Base-by-base conservation (phyloP, 2,888 invertebrate genomes). In the Homarus gammarus region DNA sequence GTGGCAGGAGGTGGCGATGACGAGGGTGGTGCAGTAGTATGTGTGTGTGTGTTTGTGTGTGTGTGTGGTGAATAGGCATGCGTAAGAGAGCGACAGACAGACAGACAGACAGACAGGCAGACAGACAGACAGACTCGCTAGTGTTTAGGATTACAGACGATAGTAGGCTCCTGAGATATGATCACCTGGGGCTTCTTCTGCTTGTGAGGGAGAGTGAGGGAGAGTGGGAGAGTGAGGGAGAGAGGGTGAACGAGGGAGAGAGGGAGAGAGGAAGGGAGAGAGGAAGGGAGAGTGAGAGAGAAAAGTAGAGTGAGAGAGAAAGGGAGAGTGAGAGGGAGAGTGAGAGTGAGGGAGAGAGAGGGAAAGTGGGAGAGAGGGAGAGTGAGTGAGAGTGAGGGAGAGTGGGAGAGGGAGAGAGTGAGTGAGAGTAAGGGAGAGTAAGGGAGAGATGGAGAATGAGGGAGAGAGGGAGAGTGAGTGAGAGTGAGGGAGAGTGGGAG, bases 301-400 rank as follows among this genome's bases (percentile, higher is more conserved):
- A 38, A 72, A 72, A 72, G 72, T 72, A 72, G 72, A 38, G 72
- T 72, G 72, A 38, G 6, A 72, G 72, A 72, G 72, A 72, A 72
- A 38, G 72, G 27, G 15, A n/a, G 72, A 72, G 22, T 1, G 0
- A 64, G 8, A 3, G 18, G 31, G 18, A 64, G 1, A 64, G 6
- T n/a, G 31, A 3, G 31, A 2, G 64, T 8, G 64, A 64, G 64
- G 31, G 64, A 64, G 64, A 64, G 64, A 27, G 64, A 64, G 77
- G 18, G 49, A 49, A 51, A 56, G 79, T 79, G 79, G 79, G 79
- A 79, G 79, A 56, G 79, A 51, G 51, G 36, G 51, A 79, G 36
- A 36, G 51, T 79, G 79, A 33, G 79, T 79, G 79, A 79, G 79
- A 79, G 79, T 79, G 79, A 79, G 79, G 56, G 79, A 79, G 79